Conservation (phyloP, 2,888 invertebrate species). For the Amblyjoppa fuscipennis region DNA sequence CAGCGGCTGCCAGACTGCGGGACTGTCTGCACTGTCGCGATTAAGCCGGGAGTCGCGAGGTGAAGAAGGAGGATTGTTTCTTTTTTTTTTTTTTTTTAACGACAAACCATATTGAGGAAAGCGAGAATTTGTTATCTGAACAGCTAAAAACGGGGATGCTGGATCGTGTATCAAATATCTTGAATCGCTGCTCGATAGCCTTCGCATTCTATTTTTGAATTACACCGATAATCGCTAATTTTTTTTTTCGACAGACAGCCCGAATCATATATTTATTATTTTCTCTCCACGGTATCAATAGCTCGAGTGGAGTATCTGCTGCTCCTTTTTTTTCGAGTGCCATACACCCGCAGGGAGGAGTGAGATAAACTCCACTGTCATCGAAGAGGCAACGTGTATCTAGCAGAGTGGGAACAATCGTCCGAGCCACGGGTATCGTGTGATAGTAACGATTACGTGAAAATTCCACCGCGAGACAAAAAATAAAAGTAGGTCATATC, state of each 20-base stretch:
- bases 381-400: slow-evolving; percentile 24
- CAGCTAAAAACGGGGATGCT: slow-evolving; percentile 1
- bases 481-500: slow-evolving; percentile 54
- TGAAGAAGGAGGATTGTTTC: background rate
- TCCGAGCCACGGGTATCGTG: slow-evolving; percentile 14
- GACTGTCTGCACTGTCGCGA: slow-evolving; percentile 37
- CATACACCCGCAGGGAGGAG: background rate
- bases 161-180: slow-evolving; percentile 1
- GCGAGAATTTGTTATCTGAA: slow-evolving; percentile 2
- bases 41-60: background rate
- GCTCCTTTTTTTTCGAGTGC: slow-evolving; percentile 6
- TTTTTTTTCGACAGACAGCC: background rate
- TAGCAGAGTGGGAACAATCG: slow-evolving; percentile 28
- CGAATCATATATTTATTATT: background rate
- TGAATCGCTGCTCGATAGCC: background rate
- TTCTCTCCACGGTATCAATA: background rate
- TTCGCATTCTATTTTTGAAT: background rate
- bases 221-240: background rate
- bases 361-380: slow-evolving; percentile 34
- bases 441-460: slow-evolving; percentile 55
- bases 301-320: background rate
- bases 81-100: too few relatives aligned
- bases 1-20: slow-evolving; percentile 65
- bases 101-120: slow-evolving; percentile 34
- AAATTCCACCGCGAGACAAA: slow-evolving; percentile 41